phyloP scores from a whole-genome alignment of 2,888 invertebrate genomes.

The Ctenicera cuprea region DNA sequence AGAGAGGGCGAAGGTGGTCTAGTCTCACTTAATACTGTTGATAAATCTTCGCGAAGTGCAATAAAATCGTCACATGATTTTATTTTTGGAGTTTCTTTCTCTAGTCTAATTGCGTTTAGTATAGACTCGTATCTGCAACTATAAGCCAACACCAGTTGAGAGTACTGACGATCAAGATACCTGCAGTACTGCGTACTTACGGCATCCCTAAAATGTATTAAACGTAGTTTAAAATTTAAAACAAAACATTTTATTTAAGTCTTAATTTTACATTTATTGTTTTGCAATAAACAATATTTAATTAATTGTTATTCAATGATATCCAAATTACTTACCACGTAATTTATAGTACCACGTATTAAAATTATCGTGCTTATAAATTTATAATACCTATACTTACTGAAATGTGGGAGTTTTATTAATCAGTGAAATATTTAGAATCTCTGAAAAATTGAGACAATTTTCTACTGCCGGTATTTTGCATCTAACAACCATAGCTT shows the following conservation, averaged over 20 bases:
- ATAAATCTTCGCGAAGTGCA: background rate
- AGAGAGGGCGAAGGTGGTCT: background rate
- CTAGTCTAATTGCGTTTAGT: background rate
- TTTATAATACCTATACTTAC: background rate
- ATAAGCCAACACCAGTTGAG: background rate
- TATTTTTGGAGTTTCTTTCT: background rate
- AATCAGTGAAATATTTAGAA: background rate
- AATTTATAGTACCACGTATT: too few relatives aligned
- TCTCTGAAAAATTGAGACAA: background rate
- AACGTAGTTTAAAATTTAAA: background rate
- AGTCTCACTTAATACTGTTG: too few relatives aligned
- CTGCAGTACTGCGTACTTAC: background rate
- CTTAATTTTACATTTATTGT: too few relatives aligned
- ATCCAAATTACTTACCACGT: too few relatives aligned
- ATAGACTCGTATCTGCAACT: background rate
- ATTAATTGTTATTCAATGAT: too few relatives aligned
- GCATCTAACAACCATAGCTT: slow-evolving; percentile 15
- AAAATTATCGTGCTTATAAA: too few relatives aligned
- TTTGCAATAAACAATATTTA: too few relatives aligned
- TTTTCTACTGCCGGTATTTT: slow-evolving; percentile 15
- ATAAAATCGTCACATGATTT: background rate
- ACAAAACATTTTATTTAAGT: too few relatives aligned
- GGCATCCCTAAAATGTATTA: background rate
- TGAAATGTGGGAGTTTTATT: background rate
- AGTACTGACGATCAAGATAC: background rate